phyloP scores from a whole-genome alignment of 2,888 invertebrate genomes.

The Tiliacea aurago region DNA sequence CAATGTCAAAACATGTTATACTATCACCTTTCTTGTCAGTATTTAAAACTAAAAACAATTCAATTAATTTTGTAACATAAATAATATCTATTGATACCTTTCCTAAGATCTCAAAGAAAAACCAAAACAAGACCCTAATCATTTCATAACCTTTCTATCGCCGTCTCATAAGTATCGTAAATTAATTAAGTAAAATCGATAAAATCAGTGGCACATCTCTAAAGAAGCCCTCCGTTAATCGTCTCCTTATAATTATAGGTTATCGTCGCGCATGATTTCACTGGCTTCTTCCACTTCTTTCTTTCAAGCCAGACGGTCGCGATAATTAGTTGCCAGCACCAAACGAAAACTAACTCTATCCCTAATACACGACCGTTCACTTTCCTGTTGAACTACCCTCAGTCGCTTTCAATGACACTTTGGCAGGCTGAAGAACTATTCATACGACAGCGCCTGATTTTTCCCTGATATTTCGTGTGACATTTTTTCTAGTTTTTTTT shows the following conservation, averaged over 20 bases:
- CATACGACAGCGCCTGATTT: constrained; percentile 72
- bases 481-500: constrained; percentile 66
- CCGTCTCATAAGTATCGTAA: background rate
- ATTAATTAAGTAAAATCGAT: constrained; percentile 39
- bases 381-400: constrained; percentile 45
- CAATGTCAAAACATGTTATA: background rate
- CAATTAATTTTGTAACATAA: background rate
- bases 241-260: constrained; percentile 81
- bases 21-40: background rate
- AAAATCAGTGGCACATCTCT: constrained; percentile 63
- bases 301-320: constrained; percentile 70
- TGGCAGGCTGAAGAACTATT: constrained; percentile 76
- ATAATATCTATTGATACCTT: background rate
- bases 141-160: background rate
- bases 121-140: background rate
- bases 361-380: constrained; percentile 36
- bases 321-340: constrained; percentile 75
- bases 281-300: constrained; percentile 79
- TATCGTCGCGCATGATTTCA: constrained; percentile 82
- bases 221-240: constrained; percentile 75
- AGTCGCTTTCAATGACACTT: constrained; percentile 77
- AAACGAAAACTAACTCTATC: constrained; percentile 58
- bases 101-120: background rate
- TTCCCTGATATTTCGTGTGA: constrained; percentile 70
- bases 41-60: background rate